Evolutionary conservation across 1,140 invertebrate species (phyloP).

Genomic region (Drosophila ohnishii): DNA sequence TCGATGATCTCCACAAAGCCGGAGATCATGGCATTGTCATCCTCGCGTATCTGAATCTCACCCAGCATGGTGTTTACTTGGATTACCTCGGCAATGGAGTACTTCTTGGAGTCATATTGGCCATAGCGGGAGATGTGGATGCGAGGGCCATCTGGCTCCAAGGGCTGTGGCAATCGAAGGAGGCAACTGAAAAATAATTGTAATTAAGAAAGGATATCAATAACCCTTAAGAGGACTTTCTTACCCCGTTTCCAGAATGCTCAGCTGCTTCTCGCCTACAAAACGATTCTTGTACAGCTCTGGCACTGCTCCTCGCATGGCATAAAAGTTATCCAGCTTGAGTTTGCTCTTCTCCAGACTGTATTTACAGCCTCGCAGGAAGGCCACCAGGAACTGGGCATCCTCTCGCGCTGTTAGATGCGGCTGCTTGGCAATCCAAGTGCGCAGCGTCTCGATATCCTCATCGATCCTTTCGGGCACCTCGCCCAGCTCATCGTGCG

Average conservation of each 20-base stretch:
- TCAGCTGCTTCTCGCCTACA: slow-evolving; percentile 71
- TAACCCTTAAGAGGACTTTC: not conserved
- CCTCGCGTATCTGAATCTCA: slow-evolving; percentile 83
- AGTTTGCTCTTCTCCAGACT: slow-evolving; percentile 87
- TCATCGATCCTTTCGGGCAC: slow-evolving; percentile 84
- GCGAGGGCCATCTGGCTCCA: slow-evolving; percentile 83
- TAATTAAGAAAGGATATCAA: not conserved
- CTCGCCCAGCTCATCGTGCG: slow-evolving; percentile 86
- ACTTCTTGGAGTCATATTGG: slow-evolving; percentile 83
- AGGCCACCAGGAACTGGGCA: slow-evolving; percentile 86
- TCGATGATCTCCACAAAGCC: slow-evolving; percentile 84
- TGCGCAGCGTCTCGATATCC: slow-evolving; percentile 85
- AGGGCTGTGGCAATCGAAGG: slow-evolving; percentile 78
- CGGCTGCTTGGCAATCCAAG: slow-evolving; percentile 87
- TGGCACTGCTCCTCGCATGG: slow-evolving; percentile 85
- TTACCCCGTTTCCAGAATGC: slow-evolving; percentile 72
- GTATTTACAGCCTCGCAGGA: slow-evolving; percentile 88
- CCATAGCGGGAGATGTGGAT: slow-evolving; percentile 84
- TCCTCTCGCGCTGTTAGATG: slow-evolving; percentile 85
- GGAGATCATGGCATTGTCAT: slow-evolving; percentile 82
- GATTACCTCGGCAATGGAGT: slow-evolving; percentile 78
- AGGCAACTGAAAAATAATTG: slow-evolving; percentile 48
- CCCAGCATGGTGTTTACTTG: slow-evolving; percentile 83
- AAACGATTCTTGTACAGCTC: slow-evolving; percentile 84
- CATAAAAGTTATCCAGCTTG: slow-evolving; percentile 87